A percentile compares a stretch with the other conserved stretches of the same genome.
Conservation (phyloP, 2,797 vertebrate species). For the Vultur gryphus region DNA sequence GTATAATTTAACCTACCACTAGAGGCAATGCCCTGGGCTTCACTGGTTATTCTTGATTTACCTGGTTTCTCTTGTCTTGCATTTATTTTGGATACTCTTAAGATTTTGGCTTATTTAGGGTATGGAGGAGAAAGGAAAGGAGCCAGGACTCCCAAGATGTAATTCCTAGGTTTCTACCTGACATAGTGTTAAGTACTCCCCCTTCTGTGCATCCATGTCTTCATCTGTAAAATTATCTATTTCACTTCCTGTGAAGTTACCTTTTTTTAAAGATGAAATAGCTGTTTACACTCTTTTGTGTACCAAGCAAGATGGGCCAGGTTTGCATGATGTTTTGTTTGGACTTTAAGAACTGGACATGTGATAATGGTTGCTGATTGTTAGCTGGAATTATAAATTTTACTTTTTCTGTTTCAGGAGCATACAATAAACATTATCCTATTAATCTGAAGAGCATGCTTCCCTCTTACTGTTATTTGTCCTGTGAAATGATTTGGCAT, state of each 20-base stretch:
- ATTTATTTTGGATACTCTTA: neutral
- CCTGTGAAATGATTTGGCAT: constrained; percentile 50
- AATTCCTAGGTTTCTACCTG: neutral
- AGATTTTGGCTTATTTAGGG: neutral
- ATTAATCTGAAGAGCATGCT: neutral
- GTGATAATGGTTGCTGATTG: neutral
- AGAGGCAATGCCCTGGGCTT: neutral
- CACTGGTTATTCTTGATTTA: neutral
- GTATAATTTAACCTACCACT: neutral
- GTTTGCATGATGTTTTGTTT: neutral
- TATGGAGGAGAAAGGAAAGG: neutral
- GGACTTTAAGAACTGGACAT: neutral
- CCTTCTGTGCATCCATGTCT: neutral
- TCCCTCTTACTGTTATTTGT: constrained; percentile 29
- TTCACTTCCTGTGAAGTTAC: neutral
- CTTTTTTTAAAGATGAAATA: neutral
- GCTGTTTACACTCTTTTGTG: neutral
- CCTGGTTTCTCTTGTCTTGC: neutral
- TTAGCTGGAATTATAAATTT: neutral
- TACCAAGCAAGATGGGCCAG: neutral
- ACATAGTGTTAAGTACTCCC: neutral
- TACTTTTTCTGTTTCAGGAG: neutral
- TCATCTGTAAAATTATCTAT: constrained; percentile 29
- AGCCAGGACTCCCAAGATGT: neutral
- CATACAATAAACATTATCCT: neutral